Evolutionary conservation across 2,888 invertebrate genomes (phyloP), one percentile per base, ranked within the genome.

Genomic region (Entomobrya multifasciata): DNA sequence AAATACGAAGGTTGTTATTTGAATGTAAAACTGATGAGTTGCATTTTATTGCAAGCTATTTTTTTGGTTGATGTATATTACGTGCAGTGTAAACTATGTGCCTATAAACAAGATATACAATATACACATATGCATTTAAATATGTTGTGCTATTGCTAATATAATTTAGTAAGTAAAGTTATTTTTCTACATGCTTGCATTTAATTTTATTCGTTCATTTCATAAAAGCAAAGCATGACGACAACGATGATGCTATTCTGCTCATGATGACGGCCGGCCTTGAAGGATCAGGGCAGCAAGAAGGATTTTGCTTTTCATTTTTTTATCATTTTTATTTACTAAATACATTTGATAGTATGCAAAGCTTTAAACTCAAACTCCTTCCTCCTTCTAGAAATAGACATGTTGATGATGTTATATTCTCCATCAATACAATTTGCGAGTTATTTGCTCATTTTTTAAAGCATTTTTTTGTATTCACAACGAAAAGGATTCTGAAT

Each of bases 321-420:
- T 65, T 65, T 41, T n/a, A 30, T 15, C 25, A 13, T 60, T 27
- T 60, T 60, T 62, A 1, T 36, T 30, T 62, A 62, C 20, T 27
- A 10, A 30, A 30, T n/a, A 62, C 55, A 22, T 17, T 60, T 15
- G 13, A 15, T 60, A 41, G 55, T n/a, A 55, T 55, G n/a, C n/a
- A n/a, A 41, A 15, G 20, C 22, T 67, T 44, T 41, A 10, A 47
- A n/a, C n/a, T n/a, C n/a, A 47, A 25, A 10, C 70, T 67, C 8
- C 70, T 47, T 70, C 70, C 70, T 70, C 22, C 70, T 70, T 44
- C 47, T 47, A 70, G 70, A 70, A 70, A 70, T 70, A 44, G 70
- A 70, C n/a, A n/a, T n/a, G n/a, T 36, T 36, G n/a, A n/a, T 62
- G 3, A 6, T 13, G 15, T 27, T 13, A 10, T 22, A 11, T 41